Evolutionary conservation across 1,140 invertebrate species (phyloP).

Genomic region (Drosophila novamexicana): DNA sequence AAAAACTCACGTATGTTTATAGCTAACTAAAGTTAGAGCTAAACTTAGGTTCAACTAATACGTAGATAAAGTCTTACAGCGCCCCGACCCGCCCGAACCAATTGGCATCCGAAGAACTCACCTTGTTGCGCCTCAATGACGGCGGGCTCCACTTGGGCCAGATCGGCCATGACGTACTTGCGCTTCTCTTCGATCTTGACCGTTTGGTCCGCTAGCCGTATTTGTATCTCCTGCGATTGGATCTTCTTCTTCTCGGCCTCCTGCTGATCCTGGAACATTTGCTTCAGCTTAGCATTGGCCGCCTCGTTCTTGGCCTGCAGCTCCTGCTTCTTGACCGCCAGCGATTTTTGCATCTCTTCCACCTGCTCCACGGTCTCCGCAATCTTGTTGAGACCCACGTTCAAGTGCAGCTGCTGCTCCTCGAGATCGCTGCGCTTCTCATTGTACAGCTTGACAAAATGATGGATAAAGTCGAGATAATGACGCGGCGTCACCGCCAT

Average conservation of each 20-base stretch:
- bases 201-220: slow-evolving; percentile 94
- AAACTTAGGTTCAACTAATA: slow-evolving; percentile 32
- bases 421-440: slow-evolving; percentile 99
- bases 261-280: slow-evolving; percentile 99
- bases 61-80: neutral
- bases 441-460: slow-evolving; percentile 99
- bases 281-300: slow-evolving; percentile 98
- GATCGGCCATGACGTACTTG: slow-evolving; percentile 96
- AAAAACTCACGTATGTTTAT: too few relatives aligned
- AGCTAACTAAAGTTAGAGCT: slow-evolving; percentile 13
- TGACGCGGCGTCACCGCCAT: slow-evolving; percentile 99
- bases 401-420: slow-evolving; percentile 99
- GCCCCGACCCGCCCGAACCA: slow-evolving; percentile 9
- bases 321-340: slow-evolving; percentile 98
- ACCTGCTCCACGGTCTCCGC: slow-evolving; percentile 99
- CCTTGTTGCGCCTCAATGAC: slow-evolving; percentile 99
- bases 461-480: slow-evolving; percentile 99
- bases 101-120: slow-evolving; percentile 85
- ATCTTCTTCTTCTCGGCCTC: slow-evolving; percentile 99
- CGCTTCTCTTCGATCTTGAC: slow-evolving; percentile 96
- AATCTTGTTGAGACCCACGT: slow-evolving; percentile 99
- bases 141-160: slow-evolving; percentile 98
- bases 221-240: slow-evolving; percentile 98
- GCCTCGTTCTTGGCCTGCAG: slow-evolving; percentile 99
- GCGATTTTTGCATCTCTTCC: slow-evolving; percentile 99